Percentiles rank a stretch among this genome's conserved stretches.
These are phyloP conservation scores for Pseudoatta argentina DNA, from an alignment of 1,140 invertebrate species.

Conservation along the genomic window DNA sequence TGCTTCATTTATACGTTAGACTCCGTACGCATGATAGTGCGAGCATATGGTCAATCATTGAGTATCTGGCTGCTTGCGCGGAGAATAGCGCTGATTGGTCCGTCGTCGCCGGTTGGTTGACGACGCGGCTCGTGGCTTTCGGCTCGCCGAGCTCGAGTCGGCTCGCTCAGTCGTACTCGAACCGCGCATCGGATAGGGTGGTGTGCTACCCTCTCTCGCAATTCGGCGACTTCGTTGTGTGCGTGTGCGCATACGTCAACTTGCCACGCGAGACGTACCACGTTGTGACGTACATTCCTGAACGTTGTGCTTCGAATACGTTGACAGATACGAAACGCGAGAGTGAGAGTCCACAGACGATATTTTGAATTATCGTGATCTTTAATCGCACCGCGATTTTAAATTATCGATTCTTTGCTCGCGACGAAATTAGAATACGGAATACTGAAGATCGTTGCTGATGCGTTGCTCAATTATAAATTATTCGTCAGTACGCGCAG, in stretches of 20 bases:
- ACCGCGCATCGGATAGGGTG: constrained; percentile 83
- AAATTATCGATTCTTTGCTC: background rate
- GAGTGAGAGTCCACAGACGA: background rate
- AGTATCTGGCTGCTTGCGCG: constrained; percentile 77
- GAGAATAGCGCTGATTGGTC: constrained; percentile 80
- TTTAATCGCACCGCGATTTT: background rate
- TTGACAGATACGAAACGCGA: background rate
- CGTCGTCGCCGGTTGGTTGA: constrained; percentile 77
- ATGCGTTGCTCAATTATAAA: constrained; percentile 2
- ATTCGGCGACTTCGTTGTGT: constrained; percentile 62
- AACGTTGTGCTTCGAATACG: constrained; percentile 16
- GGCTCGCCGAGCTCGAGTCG: constrained; percentile 72
- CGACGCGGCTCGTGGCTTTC: constrained; percentile 79
- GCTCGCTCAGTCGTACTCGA: constrained; percentile 83
- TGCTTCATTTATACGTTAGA: background rate
- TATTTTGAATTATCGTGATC: background rate
- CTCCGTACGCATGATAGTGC: constrained; percentile 17
- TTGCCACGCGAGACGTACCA: constrained; percentile 62
- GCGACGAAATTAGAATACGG: background rate
- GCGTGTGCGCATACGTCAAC: constrained; percentile 70
- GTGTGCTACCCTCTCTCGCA: constrained; percentile 65
- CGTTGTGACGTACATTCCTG: constrained; percentile 47
- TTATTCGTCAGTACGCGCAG: constrained; percentile 5
- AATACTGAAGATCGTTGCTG: background rate
- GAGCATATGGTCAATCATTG: constrained; percentile 80